phyloP scores from a whole-genome alignment of 2,797 vertebrate species.

The Acipenser transmontanus region DNA sequence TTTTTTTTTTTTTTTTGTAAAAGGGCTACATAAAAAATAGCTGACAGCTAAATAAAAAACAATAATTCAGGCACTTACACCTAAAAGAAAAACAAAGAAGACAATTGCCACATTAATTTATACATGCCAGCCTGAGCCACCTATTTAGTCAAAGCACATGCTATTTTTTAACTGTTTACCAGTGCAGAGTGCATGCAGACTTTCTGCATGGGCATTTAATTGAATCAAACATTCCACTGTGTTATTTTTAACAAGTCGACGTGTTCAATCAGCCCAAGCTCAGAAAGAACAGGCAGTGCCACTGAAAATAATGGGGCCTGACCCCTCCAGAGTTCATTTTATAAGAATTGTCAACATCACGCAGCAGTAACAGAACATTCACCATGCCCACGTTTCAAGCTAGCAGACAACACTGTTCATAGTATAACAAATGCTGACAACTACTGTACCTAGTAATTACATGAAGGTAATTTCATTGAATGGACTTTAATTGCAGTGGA shows the following conservation, averaged over 20 bases:
- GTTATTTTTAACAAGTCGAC: slow-evolving; percentile 33
- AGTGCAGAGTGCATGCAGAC: slow-evolving; percentile 33
- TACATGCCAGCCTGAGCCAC: neutral
- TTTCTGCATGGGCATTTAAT: slow-evolving; percentile 40
- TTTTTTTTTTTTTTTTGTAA: too few relatives aligned
- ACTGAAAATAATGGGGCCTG: slow-evolving; percentile 29
- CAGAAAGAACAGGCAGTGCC: slow-evolving; percentile 24
- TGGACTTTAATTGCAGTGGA: slow-evolving; percentile 72
- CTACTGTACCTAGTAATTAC: slow-evolving; percentile 65
- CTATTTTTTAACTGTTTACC: slow-evolving; percentile 15
- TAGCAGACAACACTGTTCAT: slow-evolving; percentile 40
- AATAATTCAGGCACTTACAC: neutral
- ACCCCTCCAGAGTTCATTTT: slow-evolving; percentile 39
- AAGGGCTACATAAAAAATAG: too few relatives aligned
- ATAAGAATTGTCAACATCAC: slow-evolving; percentile 31
- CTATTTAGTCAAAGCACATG: slow-evolving; percentile 12
- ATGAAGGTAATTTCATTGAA: slow-evolving; percentile 69
- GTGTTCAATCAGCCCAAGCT: slow-evolving; percentile 41
- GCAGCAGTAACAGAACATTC: slow-evolving; percentile 43
- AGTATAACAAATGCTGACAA: slow-evolving; percentile 64
- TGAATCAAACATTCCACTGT: slow-evolving; percentile 32
- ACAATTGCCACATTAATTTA: neutral
- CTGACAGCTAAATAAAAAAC: slow-evolving; percentile 6
- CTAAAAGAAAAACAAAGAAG: neutral
- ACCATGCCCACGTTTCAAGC: slow-evolving; percentile 34